Conservation (phyloP, 1,140 invertebrate species). For the Chymomyza costata region DNA sequence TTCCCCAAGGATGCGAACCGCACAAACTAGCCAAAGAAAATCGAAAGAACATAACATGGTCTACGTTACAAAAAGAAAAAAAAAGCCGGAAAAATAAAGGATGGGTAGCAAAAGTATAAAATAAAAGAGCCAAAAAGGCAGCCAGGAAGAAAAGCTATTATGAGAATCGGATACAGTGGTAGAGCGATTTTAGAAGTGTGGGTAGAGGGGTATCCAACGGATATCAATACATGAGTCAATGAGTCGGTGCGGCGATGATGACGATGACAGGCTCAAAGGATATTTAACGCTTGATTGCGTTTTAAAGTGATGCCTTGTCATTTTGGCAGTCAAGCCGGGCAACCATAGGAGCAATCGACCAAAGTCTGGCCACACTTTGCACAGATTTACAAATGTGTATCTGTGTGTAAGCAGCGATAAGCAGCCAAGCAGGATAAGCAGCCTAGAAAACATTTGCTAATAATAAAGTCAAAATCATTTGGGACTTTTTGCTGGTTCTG, state of each 20-base stretch:
- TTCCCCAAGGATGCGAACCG: not conserved
- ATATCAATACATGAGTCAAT: slow-evolving; percentile 47
- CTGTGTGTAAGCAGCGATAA: slow-evolving; percentile 23
- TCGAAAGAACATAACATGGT: too few species aligned
- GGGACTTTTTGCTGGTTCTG: not conserved
- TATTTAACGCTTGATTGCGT: slow-evolving; percentile 63
- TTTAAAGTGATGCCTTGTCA: slow-evolving; percentile 54
- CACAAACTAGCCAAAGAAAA: slow-evolving; percentile 17
- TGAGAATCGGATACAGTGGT: slow-evolving; percentile 17
- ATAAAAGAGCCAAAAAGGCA: slow-evolving; percentile 33
- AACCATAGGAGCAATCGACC: slow-evolving; percentile 32
- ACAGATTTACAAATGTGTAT: not conserved
- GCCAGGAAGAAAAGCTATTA: slow-evolving; percentile 35
- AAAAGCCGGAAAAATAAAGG: slow-evolving; percentile 38
- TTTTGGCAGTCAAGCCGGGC: slow-evolving; percentile 10
- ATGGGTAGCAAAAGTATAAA: slow-evolving; percentile 38
- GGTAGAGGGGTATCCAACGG: slow-evolving; percentile 4
- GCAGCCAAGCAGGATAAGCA: slow-evolving; percentile 15
- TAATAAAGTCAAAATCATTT: slow-evolving; percentile 34
- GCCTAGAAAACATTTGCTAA: slow-evolving; percentile 10
- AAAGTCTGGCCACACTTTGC: slow-evolving; percentile 27
- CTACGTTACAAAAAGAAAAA: slow-evolving; percentile 11
- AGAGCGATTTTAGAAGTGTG: not conserved
- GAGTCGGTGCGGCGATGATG: slow-evolving; percentile 15
- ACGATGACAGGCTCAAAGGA: slow-evolving; percentile 48